Evolutionary conservation across 2,797 vertebrate genomes (phyloP), one percentile per base, ranked within the genome.

Genomic region (Acanthurus tractus): DNA sequence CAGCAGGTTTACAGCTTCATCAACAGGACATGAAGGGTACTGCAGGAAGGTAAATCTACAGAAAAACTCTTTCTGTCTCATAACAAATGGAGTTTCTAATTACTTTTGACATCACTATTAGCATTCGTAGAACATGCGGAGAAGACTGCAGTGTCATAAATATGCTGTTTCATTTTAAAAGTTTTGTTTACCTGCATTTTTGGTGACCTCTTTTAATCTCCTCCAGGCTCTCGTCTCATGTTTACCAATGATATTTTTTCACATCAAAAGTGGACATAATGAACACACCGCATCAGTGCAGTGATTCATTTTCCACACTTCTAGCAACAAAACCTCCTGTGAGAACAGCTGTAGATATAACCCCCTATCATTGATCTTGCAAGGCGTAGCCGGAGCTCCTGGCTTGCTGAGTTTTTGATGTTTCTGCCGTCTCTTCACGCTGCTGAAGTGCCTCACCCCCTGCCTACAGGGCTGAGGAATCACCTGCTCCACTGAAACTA

Each of bases 291-390:
- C 71, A 76, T 82, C 80, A 63, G 58, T 8, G 49, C 48, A 7
- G 14, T 72, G 78, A 87, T 88, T 78, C 46, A 87, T 86, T 91
- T 82, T 88, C 78, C 86, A 91, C 85, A 84, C 89, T 82, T 79
- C 74, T 18, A 84, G 86, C 84, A 84, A 82, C 76, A 88, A 78
- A 89, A 68, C 78, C 86, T 87, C 73, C 77, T 48, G 76, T 66
- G 85, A 85, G 82, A 92, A 85, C 84, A 88, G 85, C 85, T 85
- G 83, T 82, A 89, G 78, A 80, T 72, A 50, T 78, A 84, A 85
- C 63, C 74, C 29, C 64, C 67, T 76, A 83, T 90, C 86, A 90
- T 73, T 93, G 91, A 92, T 93, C 90, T 92, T 75, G 63, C 70
- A 61, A 81, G 74, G 84, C 38, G 38, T 67, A 86, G 78, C 83